Conservation (phyloP, 2,797 vertebrate genomes). For the Esox masquinongy region DNA sequence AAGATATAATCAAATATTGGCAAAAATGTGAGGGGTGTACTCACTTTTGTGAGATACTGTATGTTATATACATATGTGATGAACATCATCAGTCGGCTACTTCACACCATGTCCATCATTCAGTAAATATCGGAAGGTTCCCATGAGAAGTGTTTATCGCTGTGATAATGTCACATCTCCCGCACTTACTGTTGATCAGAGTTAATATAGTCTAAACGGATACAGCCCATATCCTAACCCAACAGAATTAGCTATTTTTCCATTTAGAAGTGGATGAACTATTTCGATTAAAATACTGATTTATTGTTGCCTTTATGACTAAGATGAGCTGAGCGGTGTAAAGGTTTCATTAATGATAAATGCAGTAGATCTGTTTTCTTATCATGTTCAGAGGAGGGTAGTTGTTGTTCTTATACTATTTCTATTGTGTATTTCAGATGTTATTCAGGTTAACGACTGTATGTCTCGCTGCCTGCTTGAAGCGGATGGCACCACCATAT, state of each 20-base stretch:
- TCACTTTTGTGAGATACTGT: too few relatives aligned
- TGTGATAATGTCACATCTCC: not conserved
- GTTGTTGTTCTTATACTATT: conserved; percentile 15
- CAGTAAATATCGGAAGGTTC: not conserved
- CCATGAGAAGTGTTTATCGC: not conserved
- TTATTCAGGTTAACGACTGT: not conserved
- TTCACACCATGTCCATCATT: not conserved
- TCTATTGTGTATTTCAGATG: conserved; percentile 41
- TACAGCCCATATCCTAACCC: not conserved
- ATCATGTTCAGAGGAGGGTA: not conserved
- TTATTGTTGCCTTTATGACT: not conserved
- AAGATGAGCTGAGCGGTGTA: not conserved
- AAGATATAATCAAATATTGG: too few relatives aligned
- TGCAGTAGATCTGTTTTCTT: not conserved
- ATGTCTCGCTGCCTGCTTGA: conserved; percentile 17
- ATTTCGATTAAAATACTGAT: not conserved
- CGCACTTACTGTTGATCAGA: not conserved
- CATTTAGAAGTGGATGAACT: not conserved
- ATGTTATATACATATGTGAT: not conserved
- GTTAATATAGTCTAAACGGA: not conserved
- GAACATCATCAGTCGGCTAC: not conserved
- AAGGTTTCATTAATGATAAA: not conserved
- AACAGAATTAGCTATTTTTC: not conserved
- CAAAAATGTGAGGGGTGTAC: too few relatives aligned
- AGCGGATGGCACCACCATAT: conserved; percentile 35